phyloP scores from a whole-genome alignment of 2,888 invertebrate species.

The Caenorhabditis afra region DNA sequence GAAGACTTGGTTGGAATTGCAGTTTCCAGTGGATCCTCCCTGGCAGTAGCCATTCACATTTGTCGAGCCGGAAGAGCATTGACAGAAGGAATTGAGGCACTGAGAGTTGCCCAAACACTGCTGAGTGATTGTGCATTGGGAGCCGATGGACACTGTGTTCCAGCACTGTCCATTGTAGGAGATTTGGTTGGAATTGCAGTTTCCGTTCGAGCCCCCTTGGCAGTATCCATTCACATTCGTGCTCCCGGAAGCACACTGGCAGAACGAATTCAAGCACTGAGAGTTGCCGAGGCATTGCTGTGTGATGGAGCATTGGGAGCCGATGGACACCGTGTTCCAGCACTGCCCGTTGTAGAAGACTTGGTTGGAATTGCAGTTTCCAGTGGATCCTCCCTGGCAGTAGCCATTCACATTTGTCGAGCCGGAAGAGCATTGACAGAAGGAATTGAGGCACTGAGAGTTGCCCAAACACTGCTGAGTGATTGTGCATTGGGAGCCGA shows the following conservation, averaged over 20 bases:
- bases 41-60: conserved; percentile 37
- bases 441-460: conserved; percentile 29
- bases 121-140: conserved; percentile 62
- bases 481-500: conserved; percentile 62
- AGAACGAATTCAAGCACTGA: conserved; percentile 49
- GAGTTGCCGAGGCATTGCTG: conserved; percentile 66
- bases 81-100: conserved; percentile 55
- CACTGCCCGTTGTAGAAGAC: conserved; percentile 31
- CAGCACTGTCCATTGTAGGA: conserved; percentile 50
- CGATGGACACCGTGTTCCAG: conserved; percentile 54
- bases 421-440: conserved; percentile 46
- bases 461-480: conserved; percentile 62
- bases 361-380: conserved; percentile 18
- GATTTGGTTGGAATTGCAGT: conserved; percentile 39
- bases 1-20: conserved; percentile 14
- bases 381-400: background rate
- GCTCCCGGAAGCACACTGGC: conserved; percentile 52
- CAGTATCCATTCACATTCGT: conserved; percentile 33
- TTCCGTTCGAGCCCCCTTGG: conserved; percentile 9
- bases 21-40: conserved; percentile 2
- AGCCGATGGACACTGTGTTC: conserved; percentile 61
- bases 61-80: conserved; percentile 51
- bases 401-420: conserved; percentile 2
- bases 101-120: conserved; percentile 65
- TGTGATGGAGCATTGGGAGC: conserved; percentile 63